Evolutionary conservation across 2,888 invertebrate genomes (phyloP).

Genomic region (Agrenia bidenticulata): DNA sequence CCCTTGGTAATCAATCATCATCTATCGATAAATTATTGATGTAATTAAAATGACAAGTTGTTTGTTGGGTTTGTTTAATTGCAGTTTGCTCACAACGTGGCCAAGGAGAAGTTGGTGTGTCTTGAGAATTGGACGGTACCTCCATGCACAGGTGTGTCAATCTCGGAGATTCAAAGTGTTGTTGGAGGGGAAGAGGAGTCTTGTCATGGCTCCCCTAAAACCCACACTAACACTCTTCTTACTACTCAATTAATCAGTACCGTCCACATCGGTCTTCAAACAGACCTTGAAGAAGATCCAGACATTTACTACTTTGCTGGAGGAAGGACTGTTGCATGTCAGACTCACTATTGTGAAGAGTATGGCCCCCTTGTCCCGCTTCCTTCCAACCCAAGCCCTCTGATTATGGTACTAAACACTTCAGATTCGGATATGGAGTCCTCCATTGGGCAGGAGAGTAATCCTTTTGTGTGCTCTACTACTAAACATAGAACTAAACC

Average conservation of each 20-base stretch:
- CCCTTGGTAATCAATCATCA: slow-evolving; percentile 55
- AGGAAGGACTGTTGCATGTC: slow-evolving; percentile 47
- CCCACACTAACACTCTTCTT: neutral
- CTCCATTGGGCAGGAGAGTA: neutral
- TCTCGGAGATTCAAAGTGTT: too few relatives aligned
- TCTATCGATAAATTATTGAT: neutral
- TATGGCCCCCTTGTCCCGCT: slow-evolving; percentile 45
- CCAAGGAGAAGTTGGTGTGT: too few relatives aligned
- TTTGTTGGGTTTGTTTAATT: too few relatives aligned
- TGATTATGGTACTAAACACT: slow-evolving; percentile 46
- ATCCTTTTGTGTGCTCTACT: too few relatives aligned
- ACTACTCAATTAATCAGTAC: neutral
- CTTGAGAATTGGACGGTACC: too few relatives aligned
- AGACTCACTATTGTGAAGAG: slow-evolving; percentile 48
- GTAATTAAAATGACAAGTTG: too few relatives aligned
- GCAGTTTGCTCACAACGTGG: too few relatives aligned
- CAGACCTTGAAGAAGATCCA: slow-evolving; percentile 51
- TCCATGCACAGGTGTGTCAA: too few relatives aligned
- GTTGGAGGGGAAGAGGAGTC: too few relatives aligned
- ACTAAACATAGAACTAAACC: too few relatives aligned
- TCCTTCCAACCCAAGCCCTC: slow-evolving; percentile 36
- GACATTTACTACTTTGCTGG: slow-evolving; percentile 51
- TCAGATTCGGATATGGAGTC: slow-evolving; percentile 38
- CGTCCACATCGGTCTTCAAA: slow-evolving; percentile 43
- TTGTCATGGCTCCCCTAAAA: slow-evolving; percentile 16